Evolutionary conservation across 2,888 invertebrate species (phyloP).

Genomic region (Meiosimyza platycephala): DNA sequence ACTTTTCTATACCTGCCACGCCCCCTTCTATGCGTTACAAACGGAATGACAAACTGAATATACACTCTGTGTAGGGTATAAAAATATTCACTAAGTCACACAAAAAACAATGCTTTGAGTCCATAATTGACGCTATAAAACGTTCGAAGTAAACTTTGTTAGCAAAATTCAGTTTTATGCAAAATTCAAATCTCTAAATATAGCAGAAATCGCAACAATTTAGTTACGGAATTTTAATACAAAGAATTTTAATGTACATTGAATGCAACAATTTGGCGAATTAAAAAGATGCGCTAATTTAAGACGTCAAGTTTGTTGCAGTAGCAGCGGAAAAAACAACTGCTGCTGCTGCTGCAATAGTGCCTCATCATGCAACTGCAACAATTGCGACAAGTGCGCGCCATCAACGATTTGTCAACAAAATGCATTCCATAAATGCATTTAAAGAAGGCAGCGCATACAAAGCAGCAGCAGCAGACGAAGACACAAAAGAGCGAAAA

Average conservation of each 20-base stretch:
- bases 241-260: neutral
- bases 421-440: conserved; percentile 30
- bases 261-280: conserved; percentile 16
- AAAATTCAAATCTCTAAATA: no score
- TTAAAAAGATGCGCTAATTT: conserved; percentile 27
- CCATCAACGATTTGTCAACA: conserved; percentile 25
- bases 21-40: no score
- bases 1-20: no score
- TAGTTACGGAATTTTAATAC: no score
- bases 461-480: neutral
- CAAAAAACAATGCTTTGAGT: no score
- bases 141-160: no score
- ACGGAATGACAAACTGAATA: no score
- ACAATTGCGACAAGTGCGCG: conserved; percentile 35
- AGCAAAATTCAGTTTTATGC: no score
- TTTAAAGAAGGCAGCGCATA: conserved; percentile 10
- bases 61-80: no score
- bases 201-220: no score
- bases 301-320: neutral
- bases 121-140: no score
- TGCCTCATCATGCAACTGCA: neutral
- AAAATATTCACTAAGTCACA: no score
- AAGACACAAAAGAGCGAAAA: conserved; percentile 4
- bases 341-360: conserved; percentile 9
- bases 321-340: conserved; percentile 29